phyloP scores from a whole-genome alignment of 2,797 vertebrate genomes.

The Chromis chromis region DNA sequence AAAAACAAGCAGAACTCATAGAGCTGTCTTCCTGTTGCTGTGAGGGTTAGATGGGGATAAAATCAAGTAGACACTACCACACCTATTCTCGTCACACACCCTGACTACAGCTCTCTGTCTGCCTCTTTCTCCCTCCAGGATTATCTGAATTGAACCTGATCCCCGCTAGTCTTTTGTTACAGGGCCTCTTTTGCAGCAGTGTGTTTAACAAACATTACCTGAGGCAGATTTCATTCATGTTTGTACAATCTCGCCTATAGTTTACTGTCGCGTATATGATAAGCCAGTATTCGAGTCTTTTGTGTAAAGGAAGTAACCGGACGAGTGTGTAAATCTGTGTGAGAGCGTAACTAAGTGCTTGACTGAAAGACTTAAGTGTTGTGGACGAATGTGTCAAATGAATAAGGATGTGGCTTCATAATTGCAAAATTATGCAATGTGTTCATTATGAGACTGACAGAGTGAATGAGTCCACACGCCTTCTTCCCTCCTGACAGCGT shows the following conservation, averaged over 20 bases:
- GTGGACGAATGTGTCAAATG: conserved; percentile 22
- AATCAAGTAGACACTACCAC: conserved; percentile 56
- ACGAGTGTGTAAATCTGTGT: not conserved
- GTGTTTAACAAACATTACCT: conserved; percentile 78
- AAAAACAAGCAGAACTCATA: conserved; percentile 16
- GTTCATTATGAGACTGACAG: conserved; percentile 65
- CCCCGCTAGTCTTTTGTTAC: conserved; percentile 77
- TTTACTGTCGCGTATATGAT: conserved; percentile 32
- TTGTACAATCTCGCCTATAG: conserved; percentile 63
- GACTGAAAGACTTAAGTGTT: conserved; percentile 22
- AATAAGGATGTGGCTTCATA: conserved; percentile 52
- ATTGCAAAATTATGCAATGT: conserved; percentile 56
- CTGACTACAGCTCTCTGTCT: conserved; percentile 53
- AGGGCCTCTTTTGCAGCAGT: conserved; percentile 52
- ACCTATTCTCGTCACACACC: conserved; percentile 66
- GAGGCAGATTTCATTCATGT: conserved; percentile 70
- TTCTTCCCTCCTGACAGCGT: conserved; percentile 74
- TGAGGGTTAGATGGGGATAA: conserved; percentile 75
- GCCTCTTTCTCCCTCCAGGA: conserved; percentile 71
- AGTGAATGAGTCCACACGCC: conserved; percentile 74
- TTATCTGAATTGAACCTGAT: conserved; percentile 83
- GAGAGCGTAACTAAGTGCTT: not conserved
- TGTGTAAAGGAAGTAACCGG: conserved; percentile 22
- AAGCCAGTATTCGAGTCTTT: conserved; percentile 32
- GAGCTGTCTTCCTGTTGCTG: conserved; percentile 52